A percentile compares a stretch with the other conserved stretches of the same genome.
phyloP scores from a whole-genome alignment of 2,888 invertebrate species.

The Lampropteryx suffumata region DNA sequence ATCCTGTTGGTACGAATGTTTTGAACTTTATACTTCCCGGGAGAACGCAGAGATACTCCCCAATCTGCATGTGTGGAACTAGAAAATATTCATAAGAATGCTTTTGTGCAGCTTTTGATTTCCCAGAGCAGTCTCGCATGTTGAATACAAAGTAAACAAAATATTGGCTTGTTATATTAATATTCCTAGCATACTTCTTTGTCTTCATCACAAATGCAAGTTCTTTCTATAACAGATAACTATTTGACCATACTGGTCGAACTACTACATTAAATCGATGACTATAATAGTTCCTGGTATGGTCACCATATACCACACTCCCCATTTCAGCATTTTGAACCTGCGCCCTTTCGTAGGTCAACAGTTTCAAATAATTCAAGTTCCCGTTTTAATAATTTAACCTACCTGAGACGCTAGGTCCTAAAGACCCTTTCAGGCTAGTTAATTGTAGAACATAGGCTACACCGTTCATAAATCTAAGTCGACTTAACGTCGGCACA shows the following conservation, averaged over 20 bases:
- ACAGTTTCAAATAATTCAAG: conserved; percentile 20
- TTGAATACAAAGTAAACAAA: conserved; percentile 18
- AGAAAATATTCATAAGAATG: conserved; percentile 33
- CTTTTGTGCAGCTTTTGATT: conserved; percentile 28
- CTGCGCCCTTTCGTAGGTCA: conserved; percentile 2
- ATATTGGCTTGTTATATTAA: conserved; percentile 11
- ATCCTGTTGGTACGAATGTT: conserved; percentile 29
- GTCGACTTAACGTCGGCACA: conserved; percentile 75
- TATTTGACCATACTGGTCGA: no score
- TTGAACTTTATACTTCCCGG: conserved; percentile 7
- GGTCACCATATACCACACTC: not conserved
- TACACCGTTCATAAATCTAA: conserved; percentile 70
- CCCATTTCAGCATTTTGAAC: not conserved
- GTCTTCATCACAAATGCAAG: not conserved
- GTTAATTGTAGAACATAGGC: conserved; percentile 77
- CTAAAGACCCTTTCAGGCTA: conserved; percentile 42
- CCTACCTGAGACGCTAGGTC: conserved; percentile 26
- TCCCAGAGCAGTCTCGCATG: conserved; percentile 18
- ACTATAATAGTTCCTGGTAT: no score
- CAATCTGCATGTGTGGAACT: conserved; percentile 27
- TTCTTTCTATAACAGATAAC: no score
- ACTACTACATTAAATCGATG: no score
- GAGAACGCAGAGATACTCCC: conserved; percentile 13
- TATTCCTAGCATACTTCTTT: not conserved
- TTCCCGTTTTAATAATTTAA: conserved; percentile 25